A percentile compares a stretch with the other conserved stretches of the same genome.
Evolutionary conservation across 2,797 vertebrate genomes (phyloP).

Genomic region (Danio tinwini): DNA sequence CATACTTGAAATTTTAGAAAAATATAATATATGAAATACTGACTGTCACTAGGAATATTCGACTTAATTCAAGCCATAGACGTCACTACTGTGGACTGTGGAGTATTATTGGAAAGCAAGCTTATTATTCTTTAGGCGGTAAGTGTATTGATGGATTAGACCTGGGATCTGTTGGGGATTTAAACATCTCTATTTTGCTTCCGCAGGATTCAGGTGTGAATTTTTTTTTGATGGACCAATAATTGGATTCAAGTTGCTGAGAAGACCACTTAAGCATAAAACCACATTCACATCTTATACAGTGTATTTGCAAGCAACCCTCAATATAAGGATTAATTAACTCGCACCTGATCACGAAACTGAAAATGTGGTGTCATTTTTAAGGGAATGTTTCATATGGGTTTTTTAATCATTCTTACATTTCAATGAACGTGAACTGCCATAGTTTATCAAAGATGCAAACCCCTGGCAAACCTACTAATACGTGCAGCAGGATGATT

Average conservation of each 20-base stretch:
- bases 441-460: too few species aligned
- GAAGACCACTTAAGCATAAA: not conserved
- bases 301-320: conserved; percentile 15
- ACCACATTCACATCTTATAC: conserved; percentile 11
- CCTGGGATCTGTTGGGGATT: not conserved
- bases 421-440: too few species aligned
- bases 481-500: too few species aligned
- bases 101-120: conserved; percentile 6
- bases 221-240: conserved; percentile 8
- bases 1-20: conserved; percentile 52
- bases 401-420: too few species aligned
- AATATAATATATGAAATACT: not conserved
- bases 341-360: too few species aligned
- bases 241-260: conserved; percentile 12
- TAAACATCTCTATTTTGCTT: conserved; percentile 15
- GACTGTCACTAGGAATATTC: not conserved
- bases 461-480: too few species aligned
- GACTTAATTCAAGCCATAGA: not conserved
- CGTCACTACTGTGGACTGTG: not conserved
- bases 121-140: not conserved
- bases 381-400: too few species aligned
- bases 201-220: conserved; percentile 15
- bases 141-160: conserved; percentile 24
- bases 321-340: not conserved
- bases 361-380: too few species aligned